Evolutionary conservation across 2,888 invertebrate genomes (phyloP).

Genomic region (Nomada ferruginata): DNA sequence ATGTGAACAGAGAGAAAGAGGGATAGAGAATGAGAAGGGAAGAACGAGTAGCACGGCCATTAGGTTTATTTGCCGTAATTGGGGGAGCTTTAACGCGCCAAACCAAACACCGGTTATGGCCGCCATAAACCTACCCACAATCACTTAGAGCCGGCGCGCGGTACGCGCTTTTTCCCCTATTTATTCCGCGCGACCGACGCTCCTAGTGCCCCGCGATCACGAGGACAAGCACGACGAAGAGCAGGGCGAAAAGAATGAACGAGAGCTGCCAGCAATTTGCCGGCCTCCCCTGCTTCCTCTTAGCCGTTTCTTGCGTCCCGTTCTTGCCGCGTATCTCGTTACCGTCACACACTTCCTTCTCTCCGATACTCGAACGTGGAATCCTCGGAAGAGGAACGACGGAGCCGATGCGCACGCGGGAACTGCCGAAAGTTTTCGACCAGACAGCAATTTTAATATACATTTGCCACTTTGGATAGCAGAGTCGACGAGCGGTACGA

Average conservation of each 20-base stretch:
- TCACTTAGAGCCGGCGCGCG: conserved; percentile 78
- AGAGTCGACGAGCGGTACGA: too few species aligned
- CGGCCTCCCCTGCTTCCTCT: conserved; percentile 6
- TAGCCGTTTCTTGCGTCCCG: conserved; percentile 11
- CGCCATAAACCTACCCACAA: conserved; percentile 82
- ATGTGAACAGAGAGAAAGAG: not conserved
- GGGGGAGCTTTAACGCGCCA: conserved; percentile 80
- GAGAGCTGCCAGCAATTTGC: conserved; percentile 37
- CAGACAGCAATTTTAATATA: too few species aligned
- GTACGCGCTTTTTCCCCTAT: conserved; percentile 74
- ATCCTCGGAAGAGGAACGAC: not conserved
- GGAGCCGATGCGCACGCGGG: too few species aligned
- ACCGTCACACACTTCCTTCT: not conserved
- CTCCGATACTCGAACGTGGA: not conserved
- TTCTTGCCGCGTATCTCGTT: conserved; percentile 22
- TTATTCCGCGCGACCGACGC: conserved; percentile 69
- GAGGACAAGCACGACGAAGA: conserved; percentile 28
- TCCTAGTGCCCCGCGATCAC: conserved; percentile 45
- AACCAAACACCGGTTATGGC: conserved; percentile 82
- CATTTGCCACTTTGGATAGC: too few species aligned
- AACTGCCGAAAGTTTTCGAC: too few species aligned
- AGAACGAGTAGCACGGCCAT: conserved; percentile 68
- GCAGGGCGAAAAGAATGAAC: conserved; percentile 35
- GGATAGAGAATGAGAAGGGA: conserved; percentile 9
- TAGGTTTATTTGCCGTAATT: conserved; percentile 82